These are phyloP conservation scores for Epistrophe eligans DNA, from an alignment of 2,888 invertebrate species.

Conservation along the genomic window DNA sequence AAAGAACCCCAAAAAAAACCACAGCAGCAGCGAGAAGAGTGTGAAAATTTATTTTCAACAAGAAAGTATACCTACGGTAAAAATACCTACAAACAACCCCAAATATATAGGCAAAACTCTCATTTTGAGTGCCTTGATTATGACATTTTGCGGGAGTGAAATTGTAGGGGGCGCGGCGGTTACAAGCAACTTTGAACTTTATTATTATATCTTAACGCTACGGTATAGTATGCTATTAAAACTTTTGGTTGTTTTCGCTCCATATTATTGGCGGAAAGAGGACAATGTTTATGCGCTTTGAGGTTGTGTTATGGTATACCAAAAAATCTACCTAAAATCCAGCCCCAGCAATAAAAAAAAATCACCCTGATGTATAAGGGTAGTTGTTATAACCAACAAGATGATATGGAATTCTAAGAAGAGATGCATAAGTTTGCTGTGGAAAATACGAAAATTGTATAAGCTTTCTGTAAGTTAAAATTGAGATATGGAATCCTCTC, in stretches of 20 bases:
- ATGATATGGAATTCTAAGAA: not conserved
- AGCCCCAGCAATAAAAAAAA: not conserved
- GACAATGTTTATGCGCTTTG: constrained; percentile 21
- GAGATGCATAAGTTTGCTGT: not conserved
- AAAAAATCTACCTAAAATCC: not conserved
- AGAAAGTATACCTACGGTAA: not conserved
- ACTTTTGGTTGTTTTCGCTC: constrained; percentile 22
- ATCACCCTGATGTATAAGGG: not conserved
- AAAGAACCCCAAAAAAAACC: not conserved
- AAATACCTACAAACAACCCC: constrained; percentile 20
- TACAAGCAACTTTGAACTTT: not conserved
- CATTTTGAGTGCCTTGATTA: constrained; percentile 51
- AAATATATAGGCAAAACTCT: constrained; percentile 37
- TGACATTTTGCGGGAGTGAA: constrained; percentile 51
- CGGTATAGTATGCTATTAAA: constrained; percentile 25
- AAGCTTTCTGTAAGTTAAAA: constrained; percentile 22
- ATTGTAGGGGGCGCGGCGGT: not conserved
- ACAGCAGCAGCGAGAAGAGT: constrained; percentile 4
- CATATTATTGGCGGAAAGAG: not conserved
- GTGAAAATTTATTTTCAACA: constrained; percentile 41
- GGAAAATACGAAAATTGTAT: constrained; percentile 29
- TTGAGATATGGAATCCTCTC: constrained; percentile 4
- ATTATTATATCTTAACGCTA: constrained; percentile 1
- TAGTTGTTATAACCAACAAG: not conserved
- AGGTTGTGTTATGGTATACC: constrained; percentile 41